Evolutionary conservation across 2,113 vertebrate genomes (phyloP).

Genomic region (Hydrochoerus hydrochaeris): DNA sequence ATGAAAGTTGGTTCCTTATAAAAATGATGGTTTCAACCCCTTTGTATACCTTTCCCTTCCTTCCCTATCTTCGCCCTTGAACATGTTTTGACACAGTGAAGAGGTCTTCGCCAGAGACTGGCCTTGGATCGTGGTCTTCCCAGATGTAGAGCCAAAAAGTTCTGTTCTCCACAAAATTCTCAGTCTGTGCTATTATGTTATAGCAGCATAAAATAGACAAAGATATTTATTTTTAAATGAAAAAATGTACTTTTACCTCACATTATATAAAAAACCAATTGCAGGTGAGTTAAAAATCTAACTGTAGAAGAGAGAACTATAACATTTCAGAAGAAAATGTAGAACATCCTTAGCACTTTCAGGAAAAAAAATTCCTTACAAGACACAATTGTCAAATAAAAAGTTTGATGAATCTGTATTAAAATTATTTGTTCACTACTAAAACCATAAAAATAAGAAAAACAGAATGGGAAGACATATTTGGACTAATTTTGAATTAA

Average conservation of each 20-base stretch:
- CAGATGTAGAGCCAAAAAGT: neutral
- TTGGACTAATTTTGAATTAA: neutral
- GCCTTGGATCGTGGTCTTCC: neutral
- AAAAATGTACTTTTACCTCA: neutral
- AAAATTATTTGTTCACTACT: constrained; percentile 22
- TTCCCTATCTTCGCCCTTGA: neutral
- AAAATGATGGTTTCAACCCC: neutral
- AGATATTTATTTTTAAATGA: neutral
- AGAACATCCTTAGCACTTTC: neutral
- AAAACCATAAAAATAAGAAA: neutral
- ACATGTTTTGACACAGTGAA: neutral
- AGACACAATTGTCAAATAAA: constrained; percentile 13
- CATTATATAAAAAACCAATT: neutral
- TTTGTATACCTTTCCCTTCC: neutral
- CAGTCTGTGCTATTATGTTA: neutral
- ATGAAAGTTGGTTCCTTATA: neutral
- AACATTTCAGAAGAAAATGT: constrained; percentile 25
- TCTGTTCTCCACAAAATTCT: neutral
- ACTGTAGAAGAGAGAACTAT: neutral
- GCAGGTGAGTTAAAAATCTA: neutral
- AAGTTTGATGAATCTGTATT: neutral
- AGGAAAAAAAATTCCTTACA: neutral
- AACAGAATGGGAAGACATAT: neutral
- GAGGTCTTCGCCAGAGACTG: neutral
- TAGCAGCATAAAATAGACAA: neutral